These are phyloP conservation scores for Physella acuta DNA, from an alignment of 1,140 invertebrate genomes.

Conservation along the genomic window DNA sequence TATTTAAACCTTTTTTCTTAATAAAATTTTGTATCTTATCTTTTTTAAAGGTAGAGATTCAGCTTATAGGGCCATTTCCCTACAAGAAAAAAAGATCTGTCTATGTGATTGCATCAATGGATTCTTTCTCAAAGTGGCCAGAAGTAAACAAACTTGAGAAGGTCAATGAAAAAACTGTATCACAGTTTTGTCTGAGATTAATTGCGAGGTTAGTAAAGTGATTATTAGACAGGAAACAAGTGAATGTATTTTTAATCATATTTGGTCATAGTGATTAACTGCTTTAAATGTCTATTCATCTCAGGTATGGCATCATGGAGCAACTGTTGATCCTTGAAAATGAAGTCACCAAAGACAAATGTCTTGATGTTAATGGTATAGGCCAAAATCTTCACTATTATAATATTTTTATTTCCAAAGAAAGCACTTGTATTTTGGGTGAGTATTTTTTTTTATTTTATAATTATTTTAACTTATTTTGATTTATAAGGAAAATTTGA, in stretches of 20 bases:
- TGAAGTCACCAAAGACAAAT: not conserved
- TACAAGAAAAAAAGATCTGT: slow-evolving; percentile 12
- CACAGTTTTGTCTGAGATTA: slow-evolving; percentile 9
- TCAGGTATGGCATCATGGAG: slow-evolving; percentile 21
- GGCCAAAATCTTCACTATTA: slow-evolving; percentile 5
- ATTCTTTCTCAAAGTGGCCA: slow-evolving; percentile 22
- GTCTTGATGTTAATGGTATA: not conserved
- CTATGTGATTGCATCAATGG: slow-evolving; percentile 15
- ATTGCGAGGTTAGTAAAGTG: slow-evolving; percentile 22
- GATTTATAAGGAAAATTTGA: too few relatives aligned
- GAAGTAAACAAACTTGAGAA: slow-evolving; percentile 11
- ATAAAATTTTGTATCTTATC: too few relatives aligned
- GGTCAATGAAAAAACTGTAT: slow-evolving; percentile 19
- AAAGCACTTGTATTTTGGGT: slow-evolving; percentile 8
- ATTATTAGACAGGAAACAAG: not conserved
- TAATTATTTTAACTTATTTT: too few relatives aligned
- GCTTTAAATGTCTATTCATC: not conserved
- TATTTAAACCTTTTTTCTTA: too few relatives aligned
- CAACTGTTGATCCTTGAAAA: slow-evolving; percentile 18
- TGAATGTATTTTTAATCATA: not conserved
- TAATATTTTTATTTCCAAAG: not conserved
- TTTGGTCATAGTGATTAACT: not conserved
- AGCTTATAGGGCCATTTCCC: slow-evolving; percentile 5
- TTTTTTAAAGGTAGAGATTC: slow-evolving; percentile 18
- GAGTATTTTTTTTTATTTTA: not conserved